A percentile compares a stretch with the other conserved stretches of the same genome.
These are phyloP conservation scores for Diogma glabrata DNA, from an alignment of 2,888 invertebrate genomes.

Conservation along the genomic window DNA sequence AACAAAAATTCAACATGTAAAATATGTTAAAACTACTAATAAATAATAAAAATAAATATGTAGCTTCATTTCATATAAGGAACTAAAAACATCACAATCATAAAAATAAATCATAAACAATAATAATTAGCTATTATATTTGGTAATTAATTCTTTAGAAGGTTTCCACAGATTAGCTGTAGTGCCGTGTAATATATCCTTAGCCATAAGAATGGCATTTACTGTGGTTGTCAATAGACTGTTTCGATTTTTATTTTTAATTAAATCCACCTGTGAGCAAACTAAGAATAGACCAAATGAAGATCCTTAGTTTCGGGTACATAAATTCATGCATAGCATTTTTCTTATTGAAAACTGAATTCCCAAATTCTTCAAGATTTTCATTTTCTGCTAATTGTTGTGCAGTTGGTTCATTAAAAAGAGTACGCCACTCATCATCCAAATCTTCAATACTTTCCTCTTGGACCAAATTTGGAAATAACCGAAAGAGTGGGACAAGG, in stretches of 20 bases:
- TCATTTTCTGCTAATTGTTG: too few relatives aligned
- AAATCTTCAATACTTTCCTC: constrained; percentile 12
- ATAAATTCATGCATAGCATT: neutral
- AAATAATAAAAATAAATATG: too few relatives aligned
- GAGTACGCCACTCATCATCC: constrained; percentile 14
- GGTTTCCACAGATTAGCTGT: neutral
- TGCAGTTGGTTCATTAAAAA: too few relatives aligned
- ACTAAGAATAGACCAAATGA: neutral
- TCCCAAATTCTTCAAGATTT: neutral
- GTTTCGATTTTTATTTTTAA: neutral
- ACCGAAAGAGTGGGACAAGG: neutral
- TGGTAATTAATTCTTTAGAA: neutral
- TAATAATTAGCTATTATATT: too few relatives aligned
- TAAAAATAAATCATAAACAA: too few relatives aligned
- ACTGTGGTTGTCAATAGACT: neutral
- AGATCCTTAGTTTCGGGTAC: neutral
- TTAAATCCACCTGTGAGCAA: neutral
- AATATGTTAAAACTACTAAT: too few relatives aligned
- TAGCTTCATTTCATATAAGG: too few relatives aligned
- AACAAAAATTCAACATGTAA: too few relatives aligned
- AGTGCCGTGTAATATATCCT: neutral
- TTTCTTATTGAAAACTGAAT: neutral
- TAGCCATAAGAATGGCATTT: neutral
- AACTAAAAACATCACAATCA: too few relatives aligned
- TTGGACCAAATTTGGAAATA: constrained; percentile 11